A percentile compares a stretch with the other conserved stretches of the same genome.
These are phyloP conservation scores for Xenops minutus DNA, from an alignment of 2,797 vertebrate genomes.

Conservation along the genomic window DNA sequence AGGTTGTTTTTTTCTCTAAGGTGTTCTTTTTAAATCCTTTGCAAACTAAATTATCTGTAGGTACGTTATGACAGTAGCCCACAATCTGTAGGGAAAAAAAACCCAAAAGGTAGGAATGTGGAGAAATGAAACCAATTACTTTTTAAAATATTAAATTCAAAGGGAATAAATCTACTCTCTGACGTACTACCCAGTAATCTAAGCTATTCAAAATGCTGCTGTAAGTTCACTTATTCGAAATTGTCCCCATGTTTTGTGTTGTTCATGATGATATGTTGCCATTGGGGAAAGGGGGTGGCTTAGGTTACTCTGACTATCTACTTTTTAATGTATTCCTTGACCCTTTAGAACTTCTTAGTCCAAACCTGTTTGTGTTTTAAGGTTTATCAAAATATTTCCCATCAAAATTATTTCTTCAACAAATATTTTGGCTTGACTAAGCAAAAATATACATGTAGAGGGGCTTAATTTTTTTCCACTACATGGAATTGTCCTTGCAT, in stretches of 20 bases:
- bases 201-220: background rate
- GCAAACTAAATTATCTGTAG: background rate
- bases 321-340: background rate
- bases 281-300: background rate
- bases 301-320: background rate
- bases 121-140: background rate
- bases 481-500: background rate
- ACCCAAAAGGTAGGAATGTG: background rate
- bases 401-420: slow-evolving; percentile 19
- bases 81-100: background rate
- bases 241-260: background rate
- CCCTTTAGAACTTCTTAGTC: background rate
- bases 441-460: slow-evolving; percentile 10
- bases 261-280: background rate
- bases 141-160: background rate
- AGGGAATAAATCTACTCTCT: background rate
- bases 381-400: slow-evolving; percentile 28
- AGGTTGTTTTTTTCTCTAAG: background rate
- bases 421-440: slow-evolving; percentile 35
- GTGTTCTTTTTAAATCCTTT: background rate
- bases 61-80: background rate
- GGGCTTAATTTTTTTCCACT: background rate
- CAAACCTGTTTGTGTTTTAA: background rate
- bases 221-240: background rate
- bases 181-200: background rate